These are phyloP conservation scores for Spermophilus dauricus DNA, from an alignment of 2,113 vertebrate species.

Conservation along the genomic window DNA sequence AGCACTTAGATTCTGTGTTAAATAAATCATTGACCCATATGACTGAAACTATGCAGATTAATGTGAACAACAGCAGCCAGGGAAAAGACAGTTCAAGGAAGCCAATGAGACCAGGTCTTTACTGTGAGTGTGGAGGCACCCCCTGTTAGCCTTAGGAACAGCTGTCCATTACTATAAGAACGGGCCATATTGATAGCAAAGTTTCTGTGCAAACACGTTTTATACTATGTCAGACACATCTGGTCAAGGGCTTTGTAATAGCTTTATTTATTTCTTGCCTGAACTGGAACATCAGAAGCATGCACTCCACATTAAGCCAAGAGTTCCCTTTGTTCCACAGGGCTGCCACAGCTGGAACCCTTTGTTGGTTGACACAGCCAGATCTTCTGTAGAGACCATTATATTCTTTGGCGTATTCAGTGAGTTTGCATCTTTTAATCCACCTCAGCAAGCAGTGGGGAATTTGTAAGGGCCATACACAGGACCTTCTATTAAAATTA, in stretches of 20 bases:
- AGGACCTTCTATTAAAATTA: conserved; percentile 84
- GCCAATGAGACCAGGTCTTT: not conserved
- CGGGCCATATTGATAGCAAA: not conserved
- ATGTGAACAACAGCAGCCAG: conserved; percentile 50
- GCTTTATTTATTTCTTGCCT: conserved; percentile 83
- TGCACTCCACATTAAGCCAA: conserved; percentile 80
- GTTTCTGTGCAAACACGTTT: conserved; percentile 74
- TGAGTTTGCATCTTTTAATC: conserved; percentile 88
- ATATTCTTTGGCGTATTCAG: conserved; percentile 88
- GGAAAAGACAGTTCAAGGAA: conserved; percentile 68
- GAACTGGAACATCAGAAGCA: conserved; percentile 84
- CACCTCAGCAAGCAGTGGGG: conserved; percentile 84
- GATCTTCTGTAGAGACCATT: conserved; percentile 86
- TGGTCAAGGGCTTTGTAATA: conserved; percentile 84
- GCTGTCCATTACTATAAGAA: conserved; percentile 50
- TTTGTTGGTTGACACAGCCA: conserved; percentile 86
- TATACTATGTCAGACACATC: conserved; percentile 79
- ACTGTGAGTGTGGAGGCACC: conserved; percentile 43
- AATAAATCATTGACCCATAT: conserved; percentile 79
- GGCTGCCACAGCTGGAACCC: conserved; percentile 88
- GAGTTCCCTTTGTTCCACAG: conserved; percentile 85
- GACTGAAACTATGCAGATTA: conserved; percentile 60
- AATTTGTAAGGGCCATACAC: conserved; percentile 83
- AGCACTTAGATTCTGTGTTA: conserved; percentile 74
- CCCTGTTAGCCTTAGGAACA: not conserved